phyloP scores from a whole-genome alignment of 2,113 vertebrate genomes.

The Sciurus niger region DNA sequence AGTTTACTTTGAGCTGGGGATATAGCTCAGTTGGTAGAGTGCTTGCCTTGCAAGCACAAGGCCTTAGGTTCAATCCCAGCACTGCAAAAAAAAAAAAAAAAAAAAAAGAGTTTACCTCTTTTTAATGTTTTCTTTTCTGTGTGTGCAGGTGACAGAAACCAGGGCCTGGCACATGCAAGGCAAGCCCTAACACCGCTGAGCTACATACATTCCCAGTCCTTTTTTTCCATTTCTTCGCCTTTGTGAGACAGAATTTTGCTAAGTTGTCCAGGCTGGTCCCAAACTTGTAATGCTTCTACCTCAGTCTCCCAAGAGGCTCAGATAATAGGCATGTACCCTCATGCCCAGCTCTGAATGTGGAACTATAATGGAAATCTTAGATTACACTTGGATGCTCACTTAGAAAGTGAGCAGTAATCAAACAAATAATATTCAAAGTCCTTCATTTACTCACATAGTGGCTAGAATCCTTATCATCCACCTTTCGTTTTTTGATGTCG shows the following conservation, averaged over 20 bases:
- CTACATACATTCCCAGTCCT: too few species aligned
- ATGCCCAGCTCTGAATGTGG: neutral
- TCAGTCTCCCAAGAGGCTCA: neutral
- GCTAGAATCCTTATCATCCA: constrained; percentile 94
- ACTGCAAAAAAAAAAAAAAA: too few species aligned
- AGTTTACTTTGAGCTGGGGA: too few species aligned
- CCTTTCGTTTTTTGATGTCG: constrained; percentile 93
- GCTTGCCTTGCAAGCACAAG: too few species aligned
- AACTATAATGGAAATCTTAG: constrained; percentile 1
- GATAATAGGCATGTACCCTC: neutral
- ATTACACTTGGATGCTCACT: constrained; percentile 51
- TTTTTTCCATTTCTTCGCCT: too few species aligned
- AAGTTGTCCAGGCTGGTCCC: neutral
- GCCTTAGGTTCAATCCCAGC: too few species aligned
- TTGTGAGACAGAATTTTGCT: neutral
- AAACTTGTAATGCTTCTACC: neutral
- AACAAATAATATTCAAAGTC: constrained; percentile 77
- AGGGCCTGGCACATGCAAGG: too few species aligned
- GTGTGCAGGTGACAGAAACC: too few species aligned
- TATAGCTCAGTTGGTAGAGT: too few species aligned
- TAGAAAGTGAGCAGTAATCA: constrained; percentile 68
- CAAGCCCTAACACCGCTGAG: too few species aligned
- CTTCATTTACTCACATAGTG: constrained; percentile 91
- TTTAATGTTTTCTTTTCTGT: too few species aligned
- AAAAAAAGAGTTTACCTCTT: neutral